Evolutionary conservation across 1,140 invertebrate species (phyloP).

Genomic region (Battus philenor): DNA sequence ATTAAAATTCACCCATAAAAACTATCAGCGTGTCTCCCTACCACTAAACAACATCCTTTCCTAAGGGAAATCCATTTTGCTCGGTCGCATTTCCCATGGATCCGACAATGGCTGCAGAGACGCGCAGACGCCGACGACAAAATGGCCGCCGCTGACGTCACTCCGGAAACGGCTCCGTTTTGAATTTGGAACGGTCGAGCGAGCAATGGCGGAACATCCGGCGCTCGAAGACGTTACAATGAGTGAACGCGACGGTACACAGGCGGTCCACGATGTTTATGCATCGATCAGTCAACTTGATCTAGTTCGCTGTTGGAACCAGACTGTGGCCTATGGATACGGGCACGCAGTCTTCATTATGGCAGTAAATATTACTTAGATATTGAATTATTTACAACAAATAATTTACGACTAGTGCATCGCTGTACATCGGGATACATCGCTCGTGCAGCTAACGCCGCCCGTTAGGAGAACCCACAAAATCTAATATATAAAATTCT

Average conservation of each 20-base stretch:
- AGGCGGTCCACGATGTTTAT: conserved; percentile 17
- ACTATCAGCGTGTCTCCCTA: conserved; percentile 12
- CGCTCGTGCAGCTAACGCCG: no score
- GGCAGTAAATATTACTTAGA: no score
- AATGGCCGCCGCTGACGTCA: conserved; percentile 69
- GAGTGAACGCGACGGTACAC: conserved; percentile 43
- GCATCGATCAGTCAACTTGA: conserved; percentile 10
- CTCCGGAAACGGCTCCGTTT: conserved; percentile 71
- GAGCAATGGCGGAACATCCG: conserved; percentile 72
- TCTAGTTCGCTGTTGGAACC: conserved; percentile 3
- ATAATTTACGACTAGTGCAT: no score
- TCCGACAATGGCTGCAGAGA: conserved; percentile 31
- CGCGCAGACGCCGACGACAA: conserved; percentile 58
- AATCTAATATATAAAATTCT: no score
- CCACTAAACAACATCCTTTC: conserved; percentile 34
- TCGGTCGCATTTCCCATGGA: conserved; percentile 61
- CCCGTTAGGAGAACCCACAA: no score
- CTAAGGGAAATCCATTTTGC: conserved; percentile 50
- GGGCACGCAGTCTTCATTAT: no score
- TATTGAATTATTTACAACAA: no score
- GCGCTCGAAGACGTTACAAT: conserved; percentile 66
- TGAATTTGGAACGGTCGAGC: conserved; percentile 73
- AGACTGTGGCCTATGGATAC: not conserved
- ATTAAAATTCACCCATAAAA: conserved; percentile 23
- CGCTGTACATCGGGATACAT: no score